Evolutionary conservation across 2,888 invertebrate genomes (phyloP).

Genomic region (Latrodectus elegans): DNA sequence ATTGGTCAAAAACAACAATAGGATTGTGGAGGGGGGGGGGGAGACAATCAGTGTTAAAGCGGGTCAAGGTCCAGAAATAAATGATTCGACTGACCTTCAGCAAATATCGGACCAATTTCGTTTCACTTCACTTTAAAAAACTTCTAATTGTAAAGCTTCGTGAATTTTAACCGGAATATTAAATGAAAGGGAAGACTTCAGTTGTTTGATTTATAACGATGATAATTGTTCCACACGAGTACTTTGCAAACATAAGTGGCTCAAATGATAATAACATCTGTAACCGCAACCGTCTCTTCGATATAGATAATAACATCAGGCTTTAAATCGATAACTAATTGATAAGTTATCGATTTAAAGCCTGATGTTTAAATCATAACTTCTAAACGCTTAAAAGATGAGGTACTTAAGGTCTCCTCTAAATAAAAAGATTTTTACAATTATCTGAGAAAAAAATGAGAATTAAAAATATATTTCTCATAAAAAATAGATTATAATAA

Average conservation of each 20-base stretch:
- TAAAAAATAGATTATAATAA: too few relatives aligned
- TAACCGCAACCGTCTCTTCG: too few relatives aligned
- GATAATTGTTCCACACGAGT: neutral
- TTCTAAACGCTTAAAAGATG: too few relatives aligned
- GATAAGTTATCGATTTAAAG: too few relatives aligned
- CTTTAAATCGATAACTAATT: too few relatives aligned
- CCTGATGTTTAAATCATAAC: too few relatives aligned
- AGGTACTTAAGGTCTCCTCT: too few relatives aligned
- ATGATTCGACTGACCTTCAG: constrained; percentile 58
- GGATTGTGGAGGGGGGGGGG: neutral
- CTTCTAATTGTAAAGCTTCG: constrained; percentile 14
- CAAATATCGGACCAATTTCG: constrained; percentile 27
- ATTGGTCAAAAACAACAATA: constrained; percentile 53
- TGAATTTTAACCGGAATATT: constrained; percentile 1
- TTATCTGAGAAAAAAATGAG: too few relatives aligned
- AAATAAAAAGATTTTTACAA: too few relatives aligned
- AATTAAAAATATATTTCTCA: too few relatives aligned
- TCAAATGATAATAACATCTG: too few relatives aligned
- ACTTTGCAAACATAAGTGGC: neutral
- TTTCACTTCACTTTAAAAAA: constrained; percentile 16
- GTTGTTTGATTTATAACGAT: neutral
- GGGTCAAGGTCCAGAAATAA: constrained; percentile 66
- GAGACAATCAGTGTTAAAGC: constrained; percentile 34
- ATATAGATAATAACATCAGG: too few relatives aligned
- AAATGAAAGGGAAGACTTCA: neutral